Evolutionary conservation across 2,888 invertebrate genomes (phyloP), one percentile per base, ranked within the genome.

Genomic region (Ceramica pisi): DNA sequence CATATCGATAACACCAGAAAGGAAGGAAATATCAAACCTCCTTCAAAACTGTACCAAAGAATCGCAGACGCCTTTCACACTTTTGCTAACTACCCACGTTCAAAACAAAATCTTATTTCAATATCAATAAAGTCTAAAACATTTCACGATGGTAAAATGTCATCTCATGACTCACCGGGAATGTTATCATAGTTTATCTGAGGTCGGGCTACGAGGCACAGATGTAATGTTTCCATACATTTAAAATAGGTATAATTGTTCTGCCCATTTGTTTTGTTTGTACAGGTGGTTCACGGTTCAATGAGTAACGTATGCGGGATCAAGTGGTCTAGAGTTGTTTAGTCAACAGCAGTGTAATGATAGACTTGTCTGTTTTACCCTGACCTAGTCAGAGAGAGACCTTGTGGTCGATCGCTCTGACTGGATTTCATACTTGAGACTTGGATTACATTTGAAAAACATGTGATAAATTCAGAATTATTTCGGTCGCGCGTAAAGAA

Each of bases 21-120:
- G 80, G 75, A 81, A 82, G 81, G 75, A 83, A 80, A 82, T 80
- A 67, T 80, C 69, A 80, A 72, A 63, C 78, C 56, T 62, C 50
- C 44, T 78, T 75, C 55, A 67, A 61, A 74, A 44, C 41, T 51
- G 64, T 67, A 67, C 35, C 56, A 53, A 50, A 78, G 65, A 67
- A 65, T 67, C 16, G 19, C 57, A 68, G 65, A 66, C 51, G 68
- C 35, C 78, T 82, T 63, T 76, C 62, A 82, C 53, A 26, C 8
- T 48, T 46, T 59, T 48, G 31, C 46, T 23, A 59, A 57, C 44
- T 61, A 65, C 48, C 31, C 59, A 21, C 46, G 9, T 41, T 46
- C 12, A 48, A 68, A 71, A 59, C 26, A 6, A 46, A 61, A 31
- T 63, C 35, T 38, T 82, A 82, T 78, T 62, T 21, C 21, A 1